These are phyloP conservation scores for Leptosomus discolor DNA, from an alignment of 2,113 vertebrate genomes.

Conservation along the genomic window DNA sequence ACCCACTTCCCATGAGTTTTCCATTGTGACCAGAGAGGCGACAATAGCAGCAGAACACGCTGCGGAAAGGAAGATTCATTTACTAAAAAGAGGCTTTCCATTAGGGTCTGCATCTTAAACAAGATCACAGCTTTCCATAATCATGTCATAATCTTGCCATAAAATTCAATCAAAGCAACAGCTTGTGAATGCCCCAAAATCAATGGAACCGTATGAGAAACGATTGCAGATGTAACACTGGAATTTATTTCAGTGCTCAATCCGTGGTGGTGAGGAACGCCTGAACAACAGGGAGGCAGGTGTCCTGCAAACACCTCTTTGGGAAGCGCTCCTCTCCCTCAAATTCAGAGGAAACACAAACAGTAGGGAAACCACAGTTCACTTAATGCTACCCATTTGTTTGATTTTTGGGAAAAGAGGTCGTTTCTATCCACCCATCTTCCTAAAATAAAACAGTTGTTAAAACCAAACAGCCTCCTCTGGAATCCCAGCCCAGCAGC, in stretches of 20 bases:
- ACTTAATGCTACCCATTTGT: not conserved
- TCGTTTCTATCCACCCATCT: not conserved
- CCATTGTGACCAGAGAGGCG: constrained; percentile 33
- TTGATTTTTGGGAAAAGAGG: not conserved
- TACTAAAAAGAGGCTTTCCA: constrained; percentile 1
- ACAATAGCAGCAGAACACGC: constrained; percentile 2
- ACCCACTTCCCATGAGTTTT: constrained; percentile 51
- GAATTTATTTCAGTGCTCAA: not conserved
- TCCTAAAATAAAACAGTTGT: not conserved
- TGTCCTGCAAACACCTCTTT: not conserved
- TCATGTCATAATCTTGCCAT: constrained; percentile 40
- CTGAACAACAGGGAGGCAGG: not conserved
- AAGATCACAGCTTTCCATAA: constrained; percentile 24
- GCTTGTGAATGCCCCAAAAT: constrained; percentile 50
- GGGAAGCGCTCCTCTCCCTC: not conserved
- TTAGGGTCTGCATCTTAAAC: constrained; percentile 40
- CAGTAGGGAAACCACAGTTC: not conserved
- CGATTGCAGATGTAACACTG: not conserved
- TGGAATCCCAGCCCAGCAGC: not conserved
- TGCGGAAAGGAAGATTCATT: constrained; percentile 31
- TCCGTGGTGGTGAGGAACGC: not conserved
- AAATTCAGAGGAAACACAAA: not conserved
- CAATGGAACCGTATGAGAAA: constrained; percentile 15
- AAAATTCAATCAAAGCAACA: constrained; percentile 61
- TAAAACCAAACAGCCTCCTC: not conserved